phyloP scores from a whole-genome alignment of 2,797 vertebrate genomes.

The Gadopsis bispinosus region DNA sequence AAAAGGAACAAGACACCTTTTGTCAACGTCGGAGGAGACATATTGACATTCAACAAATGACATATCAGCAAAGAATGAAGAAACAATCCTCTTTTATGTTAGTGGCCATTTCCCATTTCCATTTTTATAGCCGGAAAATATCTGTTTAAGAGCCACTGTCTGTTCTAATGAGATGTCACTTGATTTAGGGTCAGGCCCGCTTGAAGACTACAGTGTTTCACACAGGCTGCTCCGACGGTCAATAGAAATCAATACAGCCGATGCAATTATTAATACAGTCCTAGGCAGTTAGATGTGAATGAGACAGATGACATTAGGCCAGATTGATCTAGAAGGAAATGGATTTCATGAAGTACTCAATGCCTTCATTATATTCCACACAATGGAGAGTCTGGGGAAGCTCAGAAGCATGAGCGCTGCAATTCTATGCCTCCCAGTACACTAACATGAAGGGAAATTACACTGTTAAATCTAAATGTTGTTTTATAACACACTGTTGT shows the following conservation, averaged over 20 bases:
- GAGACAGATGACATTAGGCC: slow-evolving; percentile 87
- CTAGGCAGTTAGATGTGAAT: slow-evolving; percentile 85
- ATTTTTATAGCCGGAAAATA: slow-evolving; percentile 81
- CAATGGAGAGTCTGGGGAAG: slow-evolving; percentile 66
- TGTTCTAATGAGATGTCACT: slow-evolving; percentile 87
- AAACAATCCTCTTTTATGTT: slow-evolving; percentile 76
- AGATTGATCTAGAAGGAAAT: slow-evolving; percentile 87
- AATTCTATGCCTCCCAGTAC: slow-evolving; percentile 47
- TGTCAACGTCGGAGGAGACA: slow-evolving; percentile 42
- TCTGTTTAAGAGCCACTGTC: slow-evolving; percentile 80
- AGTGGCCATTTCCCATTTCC: slow-evolving; percentile 73
- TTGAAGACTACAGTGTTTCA: slow-evolving; percentile 77
- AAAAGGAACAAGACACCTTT: slow-evolving; percentile 52
- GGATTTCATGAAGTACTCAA: slow-evolving; percentile 85
- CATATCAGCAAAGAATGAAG: slow-evolving; percentile 73
- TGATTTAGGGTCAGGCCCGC: slow-evolving; percentile 85
- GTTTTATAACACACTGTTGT: slow-evolving; percentile 25
- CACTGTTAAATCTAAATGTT: slow-evolving; percentile 43
- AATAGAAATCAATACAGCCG: slow-evolving; percentile 88
- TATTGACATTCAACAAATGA: slow-evolving; percentile 59
- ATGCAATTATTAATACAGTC: slow-evolving; percentile 89
- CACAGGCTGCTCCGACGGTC: slow-evolving; percentile 73
- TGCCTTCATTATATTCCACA: slow-evolving; percentile 82
- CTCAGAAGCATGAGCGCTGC: slow-evolving; percentile 44
- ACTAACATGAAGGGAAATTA: slow-evolving; percentile 49